phyloP scores from a whole-genome alignment of 2,888 invertebrate species.

The Pelosia muscerda region DNA sequence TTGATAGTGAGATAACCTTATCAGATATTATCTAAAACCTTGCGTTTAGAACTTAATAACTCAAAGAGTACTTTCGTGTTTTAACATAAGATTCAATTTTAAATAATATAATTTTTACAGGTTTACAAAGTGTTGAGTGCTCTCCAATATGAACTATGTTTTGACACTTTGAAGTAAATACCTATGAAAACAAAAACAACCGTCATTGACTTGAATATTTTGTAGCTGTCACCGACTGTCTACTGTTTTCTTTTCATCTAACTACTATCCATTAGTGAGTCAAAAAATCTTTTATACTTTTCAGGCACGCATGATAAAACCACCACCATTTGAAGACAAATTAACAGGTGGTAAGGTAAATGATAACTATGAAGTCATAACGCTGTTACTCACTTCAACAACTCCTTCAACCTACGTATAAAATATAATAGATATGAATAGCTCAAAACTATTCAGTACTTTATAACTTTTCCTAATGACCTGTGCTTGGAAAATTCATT shows the following conservation, averaged over 20 bases:
- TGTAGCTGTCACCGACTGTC: neutral
- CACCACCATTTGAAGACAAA: neutral
- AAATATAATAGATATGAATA: neutral
- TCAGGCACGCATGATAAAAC: no score
- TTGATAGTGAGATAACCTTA: slow-evolving; percentile 43
- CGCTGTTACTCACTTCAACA: no score
- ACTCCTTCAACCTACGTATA: no score
- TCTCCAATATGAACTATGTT: slow-evolving; percentile 26
- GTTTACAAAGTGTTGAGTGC: slow-evolving; percentile 29
- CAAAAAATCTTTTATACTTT: no score
- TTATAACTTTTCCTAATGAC: neutral
- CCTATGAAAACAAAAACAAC: neutral
- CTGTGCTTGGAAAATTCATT: neutral
- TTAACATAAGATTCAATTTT: slow-evolving; percentile 19
- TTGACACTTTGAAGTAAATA: slow-evolving; percentile 1
- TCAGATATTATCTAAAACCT: slow-evolving; percentile 46
- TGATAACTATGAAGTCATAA: neutral
- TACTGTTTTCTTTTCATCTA: neutral
- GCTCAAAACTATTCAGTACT: neutral
- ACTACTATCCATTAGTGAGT: no score
- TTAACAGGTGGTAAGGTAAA: neutral
- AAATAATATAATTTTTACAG: slow-evolving; percentile 11
- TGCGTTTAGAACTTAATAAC: neutral
- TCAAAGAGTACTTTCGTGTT: slow-evolving; percentile 8
- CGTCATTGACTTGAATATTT: neutral